These are phyloP conservation scores for Cerceris ruficornis DNA, from an alignment of 2,888 invertebrate genomes.

Conservation along the genomic window DNA sequence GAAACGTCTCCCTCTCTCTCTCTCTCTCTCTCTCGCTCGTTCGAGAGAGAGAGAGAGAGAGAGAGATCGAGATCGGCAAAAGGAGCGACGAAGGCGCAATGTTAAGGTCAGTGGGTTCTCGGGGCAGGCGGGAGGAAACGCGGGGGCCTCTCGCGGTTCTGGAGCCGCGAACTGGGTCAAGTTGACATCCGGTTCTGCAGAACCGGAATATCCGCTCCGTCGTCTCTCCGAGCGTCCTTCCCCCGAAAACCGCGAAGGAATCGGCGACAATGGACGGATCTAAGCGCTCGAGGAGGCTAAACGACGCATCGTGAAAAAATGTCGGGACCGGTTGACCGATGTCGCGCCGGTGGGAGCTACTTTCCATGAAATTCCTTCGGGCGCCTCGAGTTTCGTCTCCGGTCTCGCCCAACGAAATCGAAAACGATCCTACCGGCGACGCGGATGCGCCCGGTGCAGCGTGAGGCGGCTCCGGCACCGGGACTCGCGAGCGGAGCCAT, in stretches of 20 bases:
- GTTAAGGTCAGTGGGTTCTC: conserved; percentile 71
- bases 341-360: conserved; percentile 53
- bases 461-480: conserved; percentile 20
- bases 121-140: conserved; percentile 47
- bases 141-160: conserved; percentile 47
- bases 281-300: background rate
- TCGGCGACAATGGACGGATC: background rate
- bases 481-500: background rate
- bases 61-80: conserved; percentile 8
- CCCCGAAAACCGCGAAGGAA: background rate
- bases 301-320: background rate
- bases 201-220: conserved; percentile 47
- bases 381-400: conserved; percentile 65
- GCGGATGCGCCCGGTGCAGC: conserved; percentile 20
- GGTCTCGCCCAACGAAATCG: conserved; percentile 55
- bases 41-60: too few species aligned
- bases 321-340: conserved; percentile 39
- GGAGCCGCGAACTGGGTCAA: conserved; percentile 70
- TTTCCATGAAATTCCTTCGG: conserved; percentile 68
- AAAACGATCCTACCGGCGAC: conserved; percentile 42
- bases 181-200: conserved; percentile 73
- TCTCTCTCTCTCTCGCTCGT: too few species aligned
- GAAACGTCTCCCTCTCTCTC: too few species aligned
- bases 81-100: conserved; percentile 52
- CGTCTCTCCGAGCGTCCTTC: background rate